Conservation (phyloP, 2,797 vertebrate genomes). For the Gila robusta region DNA sequence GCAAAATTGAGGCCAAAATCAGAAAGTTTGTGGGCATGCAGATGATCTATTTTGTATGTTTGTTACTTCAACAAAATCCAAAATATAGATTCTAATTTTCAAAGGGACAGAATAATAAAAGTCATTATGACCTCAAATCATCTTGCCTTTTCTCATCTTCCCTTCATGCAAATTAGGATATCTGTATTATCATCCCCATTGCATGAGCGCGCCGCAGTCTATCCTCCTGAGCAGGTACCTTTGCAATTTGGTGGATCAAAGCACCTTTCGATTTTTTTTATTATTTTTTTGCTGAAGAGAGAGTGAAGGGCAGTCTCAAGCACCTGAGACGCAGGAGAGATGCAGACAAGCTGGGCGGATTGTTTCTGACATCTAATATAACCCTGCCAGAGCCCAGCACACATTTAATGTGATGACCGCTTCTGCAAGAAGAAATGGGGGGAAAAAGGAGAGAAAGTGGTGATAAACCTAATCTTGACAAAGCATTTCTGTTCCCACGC, state of each 20-base stretch:
- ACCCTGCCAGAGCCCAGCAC: conserved; percentile 36
- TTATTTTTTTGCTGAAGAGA: background rate
- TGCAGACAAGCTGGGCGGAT: conserved; percentile 36
- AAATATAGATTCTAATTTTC: conserved; percentile 34
- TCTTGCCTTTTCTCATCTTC: conserved; percentile 35
- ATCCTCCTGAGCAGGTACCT: conserved; percentile 9
- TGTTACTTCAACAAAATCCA: background rate
- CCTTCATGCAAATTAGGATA: conserved; percentile 20
- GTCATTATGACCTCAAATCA: conserved; percentile 29
- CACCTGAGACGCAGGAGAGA: conserved; percentile 25
- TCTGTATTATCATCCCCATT: conserved; percentile 32
- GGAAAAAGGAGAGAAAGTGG: conserved; percentile 1
- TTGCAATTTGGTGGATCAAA: conserved; percentile 41
- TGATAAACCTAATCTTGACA: conserved; percentile 37
- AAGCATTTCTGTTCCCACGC: conserved; percentile 22
- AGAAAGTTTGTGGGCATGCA: background rate
- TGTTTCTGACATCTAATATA: conserved; percentile 61
- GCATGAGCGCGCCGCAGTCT: background rate
- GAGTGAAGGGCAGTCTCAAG: conserved; percentile 15
- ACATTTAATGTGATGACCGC: conserved; percentile 43
- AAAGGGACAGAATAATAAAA: background rate
- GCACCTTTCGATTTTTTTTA: conserved; percentile 5
- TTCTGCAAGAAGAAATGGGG: conserved; percentile 28
- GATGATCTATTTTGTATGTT: background rate
- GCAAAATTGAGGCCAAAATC: background rate